phyloP scores from a whole-genome alignment of 2,113 vertebrate genomes.

The Grammomys dolichurus region DNA sequence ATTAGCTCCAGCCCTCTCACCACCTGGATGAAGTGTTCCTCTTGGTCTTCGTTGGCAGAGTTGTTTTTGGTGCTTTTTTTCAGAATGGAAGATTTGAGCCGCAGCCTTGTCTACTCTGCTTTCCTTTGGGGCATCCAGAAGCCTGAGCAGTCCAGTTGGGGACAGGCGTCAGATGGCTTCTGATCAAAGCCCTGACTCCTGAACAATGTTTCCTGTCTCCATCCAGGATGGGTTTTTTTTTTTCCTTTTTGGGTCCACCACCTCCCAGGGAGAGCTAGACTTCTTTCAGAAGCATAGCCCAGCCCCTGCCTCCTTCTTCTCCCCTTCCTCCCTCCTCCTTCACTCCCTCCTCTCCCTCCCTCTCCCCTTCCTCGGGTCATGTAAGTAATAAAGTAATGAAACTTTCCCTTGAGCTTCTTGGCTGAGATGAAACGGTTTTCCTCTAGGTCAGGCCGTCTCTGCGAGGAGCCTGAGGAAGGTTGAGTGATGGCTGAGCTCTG shows the following conservation, averaged over 20 bases:
- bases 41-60: not conserved
- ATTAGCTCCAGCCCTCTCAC: not conserved
- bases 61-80: constrained; percentile 48
- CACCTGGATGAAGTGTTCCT: constrained; percentile 33
- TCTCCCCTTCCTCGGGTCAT: not conserved
- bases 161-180: not conserved
- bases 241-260: not conserved
- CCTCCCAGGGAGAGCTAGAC: not conserved
- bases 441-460: not conserved
- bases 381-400: constrained; percentile 48
- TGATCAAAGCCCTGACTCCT: not conserved
- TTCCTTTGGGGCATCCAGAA: not conserved
- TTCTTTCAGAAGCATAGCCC: not conserved
- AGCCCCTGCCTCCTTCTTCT: too few species aligned
- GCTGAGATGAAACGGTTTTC: not conserved
- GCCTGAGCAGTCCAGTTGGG: fast-evolving
- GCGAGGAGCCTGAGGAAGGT: not conserved
- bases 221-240: not conserved
- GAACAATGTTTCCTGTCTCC: not conserved
- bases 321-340: fast-evolving
- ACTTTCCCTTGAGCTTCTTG: constrained; percentile 58
- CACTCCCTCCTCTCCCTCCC: not conserved
- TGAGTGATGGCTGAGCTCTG: not conserved
- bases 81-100: constrained; percentile 41
- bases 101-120: not conserved